These are phyloP conservation scores for Aldabrachelys gigantea DNA, from an alignment of 2,113 vertebrate species.

Conservation along the genomic window DNA sequence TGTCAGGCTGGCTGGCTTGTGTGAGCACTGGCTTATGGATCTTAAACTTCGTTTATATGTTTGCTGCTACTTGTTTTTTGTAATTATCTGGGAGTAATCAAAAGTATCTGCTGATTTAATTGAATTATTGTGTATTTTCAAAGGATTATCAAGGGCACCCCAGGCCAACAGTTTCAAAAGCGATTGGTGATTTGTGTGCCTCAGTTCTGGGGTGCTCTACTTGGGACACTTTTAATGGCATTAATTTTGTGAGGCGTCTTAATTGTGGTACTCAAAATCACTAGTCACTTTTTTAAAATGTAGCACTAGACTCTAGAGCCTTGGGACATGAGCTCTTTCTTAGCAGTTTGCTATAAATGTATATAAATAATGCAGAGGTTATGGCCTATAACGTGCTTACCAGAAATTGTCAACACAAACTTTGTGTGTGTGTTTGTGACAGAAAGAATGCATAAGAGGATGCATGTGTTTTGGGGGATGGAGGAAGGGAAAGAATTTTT, in stretches of 20 bases:
- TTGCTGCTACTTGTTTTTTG: not conserved
- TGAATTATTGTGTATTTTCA: conserved; percentile 57
- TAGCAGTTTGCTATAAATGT: not conserved
- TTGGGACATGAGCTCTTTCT: not conserved
- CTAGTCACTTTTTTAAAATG: not conserved
- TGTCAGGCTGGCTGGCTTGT: not conserved
- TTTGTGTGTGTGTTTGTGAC: not conserved
- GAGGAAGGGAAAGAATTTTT: conserved; percentile 14
- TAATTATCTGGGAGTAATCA: conserved; percentile 66
- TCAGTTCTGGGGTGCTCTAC: not conserved
- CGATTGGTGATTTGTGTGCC: not conserved
- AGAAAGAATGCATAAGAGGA: conserved; percentile 19
- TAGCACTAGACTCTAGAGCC: not conserved
- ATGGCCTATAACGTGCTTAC: conserved; percentile 3
- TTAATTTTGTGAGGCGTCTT: not conserved
- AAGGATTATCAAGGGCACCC: conserved; percentile 43
- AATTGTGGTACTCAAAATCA: not conserved
- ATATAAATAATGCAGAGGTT: conserved; percentile 2
- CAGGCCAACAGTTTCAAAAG: conserved; percentile 46
- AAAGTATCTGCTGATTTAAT: conserved; percentile 43
- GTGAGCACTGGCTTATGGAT: accelerated
- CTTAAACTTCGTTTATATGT: not conserved
- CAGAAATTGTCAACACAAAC: not conserved
- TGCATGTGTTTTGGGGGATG: not conserved
- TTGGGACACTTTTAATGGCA: not conserved